Conservation (phyloP, 2,888 invertebrate species). For the Teleiodes luculella region DNA sequence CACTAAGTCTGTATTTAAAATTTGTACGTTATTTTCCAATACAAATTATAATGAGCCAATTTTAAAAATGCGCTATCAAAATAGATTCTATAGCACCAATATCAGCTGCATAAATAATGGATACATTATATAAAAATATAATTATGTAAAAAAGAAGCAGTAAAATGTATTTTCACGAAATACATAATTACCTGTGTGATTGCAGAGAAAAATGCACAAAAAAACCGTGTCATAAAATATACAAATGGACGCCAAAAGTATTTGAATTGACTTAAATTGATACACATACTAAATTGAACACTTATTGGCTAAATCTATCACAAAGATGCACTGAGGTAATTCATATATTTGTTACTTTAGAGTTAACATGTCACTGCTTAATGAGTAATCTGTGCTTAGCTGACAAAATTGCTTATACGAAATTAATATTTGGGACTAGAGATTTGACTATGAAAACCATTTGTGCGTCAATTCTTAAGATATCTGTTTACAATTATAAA, state of each 20-base stretch:
- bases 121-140: constrained; percentile 35
- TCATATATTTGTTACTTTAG: constrained; percentile 37
- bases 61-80: constrained; percentile 39
- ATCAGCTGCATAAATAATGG: constrained; percentile 58
- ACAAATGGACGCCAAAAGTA: constrained; percentile 65
- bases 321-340: constrained; percentile 76
- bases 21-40: constrained; percentile 40
- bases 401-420: constrained; percentile 52
- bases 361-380: constrained; percentile 35
- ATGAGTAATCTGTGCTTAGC: constrained; percentile 54
- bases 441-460: constrained; percentile 66
- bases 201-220: constrained; percentile 23
- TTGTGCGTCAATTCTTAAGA: constrained; percentile 41
- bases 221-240: constrained; percentile 28
- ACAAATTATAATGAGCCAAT: constrained; percentile 2
- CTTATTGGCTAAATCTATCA: constrained; percentile 77
- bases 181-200: constrained; percentile 28
- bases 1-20: constrained; percentile 6
- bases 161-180: constrained; percentile 21
- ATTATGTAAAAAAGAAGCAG: constrained; percentile 48
- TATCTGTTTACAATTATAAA: constrained; percentile 20
- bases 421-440: constrained; percentile 70
- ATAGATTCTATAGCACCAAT: constrained; percentile 65
- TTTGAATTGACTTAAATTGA: constrained; percentile 66
- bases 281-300: constrained; percentile 71